phyloP scores from a whole-genome alignment of 2,888 invertebrate species.

The Eurytoma adleriae region DNA sequence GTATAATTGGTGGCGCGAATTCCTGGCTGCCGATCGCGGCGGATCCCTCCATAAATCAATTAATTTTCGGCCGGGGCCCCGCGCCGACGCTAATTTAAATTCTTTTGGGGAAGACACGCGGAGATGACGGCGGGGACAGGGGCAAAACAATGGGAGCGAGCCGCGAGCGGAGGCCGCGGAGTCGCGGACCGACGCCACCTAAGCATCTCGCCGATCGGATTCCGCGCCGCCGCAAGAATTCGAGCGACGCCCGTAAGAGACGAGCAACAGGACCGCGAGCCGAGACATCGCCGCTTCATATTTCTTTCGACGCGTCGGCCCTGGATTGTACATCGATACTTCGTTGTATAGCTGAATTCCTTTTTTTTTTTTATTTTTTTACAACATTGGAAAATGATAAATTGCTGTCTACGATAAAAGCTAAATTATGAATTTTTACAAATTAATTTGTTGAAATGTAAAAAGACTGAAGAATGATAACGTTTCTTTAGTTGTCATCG shows the following conservation, averaged over 20 bases:
- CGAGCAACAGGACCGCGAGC: neutral
- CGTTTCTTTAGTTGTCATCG: no score
- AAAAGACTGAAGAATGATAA: no score
- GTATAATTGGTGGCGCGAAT: no score
- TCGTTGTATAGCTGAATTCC: no score
- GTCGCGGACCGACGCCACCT: constrained; percentile 68
- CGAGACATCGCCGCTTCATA: constrained; percentile 3
- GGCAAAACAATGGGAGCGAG: constrained; percentile 43
- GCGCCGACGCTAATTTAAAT: constrained; percentile 75
- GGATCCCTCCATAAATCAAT: constrained; percentile 73
- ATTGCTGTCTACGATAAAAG: no score
- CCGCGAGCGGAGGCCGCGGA: constrained; percentile 61
- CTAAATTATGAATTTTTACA: no score
- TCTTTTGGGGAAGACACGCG: constrained; percentile 69
- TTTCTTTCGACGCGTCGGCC: neutral
- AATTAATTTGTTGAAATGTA: no score
- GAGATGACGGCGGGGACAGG: constrained; percentile 26
- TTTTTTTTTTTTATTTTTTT: no score
- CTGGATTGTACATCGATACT: no score
- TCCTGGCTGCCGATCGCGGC: neutral
- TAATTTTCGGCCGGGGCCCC: constrained; percentile 72
- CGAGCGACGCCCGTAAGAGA: constrained; percentile 7
- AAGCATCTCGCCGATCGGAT: constrained; percentile 75
- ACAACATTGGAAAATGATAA: no score
- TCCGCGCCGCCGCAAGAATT: constrained; percentile 62